Evolutionary conservation across 2,888 invertebrate species (phyloP).

Genomic region (Strigamia crassipes): DNA sequence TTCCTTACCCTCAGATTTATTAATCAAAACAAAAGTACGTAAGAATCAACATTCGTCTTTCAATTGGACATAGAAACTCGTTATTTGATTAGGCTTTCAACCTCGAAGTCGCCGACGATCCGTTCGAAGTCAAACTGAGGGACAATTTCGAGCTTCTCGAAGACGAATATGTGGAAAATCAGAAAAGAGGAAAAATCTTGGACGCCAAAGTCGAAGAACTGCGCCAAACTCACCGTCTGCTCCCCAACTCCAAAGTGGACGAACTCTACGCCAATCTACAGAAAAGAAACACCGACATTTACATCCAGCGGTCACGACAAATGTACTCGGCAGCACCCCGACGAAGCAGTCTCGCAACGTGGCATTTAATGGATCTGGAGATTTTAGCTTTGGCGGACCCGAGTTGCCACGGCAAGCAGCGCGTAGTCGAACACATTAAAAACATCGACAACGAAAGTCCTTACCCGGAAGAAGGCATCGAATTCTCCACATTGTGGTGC

Average conservation of each 20-base stretch:
- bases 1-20: constrained; percentile 83
- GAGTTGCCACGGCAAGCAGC: constrained; percentile 78
- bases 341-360: constrained; percentile 80
- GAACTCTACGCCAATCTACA: constrained; percentile 84
- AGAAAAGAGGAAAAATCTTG: constrained; percentile 84
- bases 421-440: constrained; percentile 72
- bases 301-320: constrained; percentile 85
- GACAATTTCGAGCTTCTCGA: constrained; percentile 94
- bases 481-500: constrained; percentile 92
- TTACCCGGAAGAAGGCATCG: constrained; percentile 86
- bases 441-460: constrained; percentile 86
- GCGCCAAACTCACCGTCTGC: constrained; percentile 77
- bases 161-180: constrained; percentile 92
- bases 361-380: constrained; percentile 77
- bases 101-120: constrained; percentile 95
- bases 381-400: constrained; percentile 83
- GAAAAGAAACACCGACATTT: constrained; percentile 92
- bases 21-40: constrained; percentile 73
- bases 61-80: constrained; percentile 29
- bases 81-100: constrained; percentile 70
- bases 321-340: constrained; percentile 69
- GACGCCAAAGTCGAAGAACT: constrained; percentile 83
- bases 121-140: constrained; percentile 93
- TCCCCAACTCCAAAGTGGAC: constrained; percentile 74
- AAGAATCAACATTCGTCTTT: not conserved